Evolutionary conservation across 37 sponge, comb jelly and placozoan species (phyloP).

Genomic region (Tethya wilhelma): DNA sequence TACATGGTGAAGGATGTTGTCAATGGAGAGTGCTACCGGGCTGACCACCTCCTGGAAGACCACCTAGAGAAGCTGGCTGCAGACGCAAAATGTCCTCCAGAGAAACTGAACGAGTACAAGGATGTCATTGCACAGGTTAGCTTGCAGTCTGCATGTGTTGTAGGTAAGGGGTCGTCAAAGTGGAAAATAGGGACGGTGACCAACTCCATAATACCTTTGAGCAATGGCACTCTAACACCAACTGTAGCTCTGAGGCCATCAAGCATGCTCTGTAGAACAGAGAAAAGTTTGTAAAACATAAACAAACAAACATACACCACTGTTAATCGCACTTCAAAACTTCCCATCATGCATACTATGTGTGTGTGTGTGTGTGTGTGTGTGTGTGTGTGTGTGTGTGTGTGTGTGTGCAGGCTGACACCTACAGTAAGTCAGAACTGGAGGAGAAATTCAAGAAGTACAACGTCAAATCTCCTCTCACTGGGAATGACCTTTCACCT

Average conservation of each 20-base stretch:
- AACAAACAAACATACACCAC: not conserved
- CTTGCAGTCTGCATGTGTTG: too few relatives aligned
- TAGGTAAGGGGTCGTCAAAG: too few relatives aligned
- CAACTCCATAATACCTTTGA: too few relatives aligned
- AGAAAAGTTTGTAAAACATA: not conserved
- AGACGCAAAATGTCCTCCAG: constrained; percentile 68
- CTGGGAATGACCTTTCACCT: constrained; percentile 76
- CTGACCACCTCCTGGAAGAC: constrained; percentile 90
- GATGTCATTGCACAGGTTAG: constrained; percentile 47
- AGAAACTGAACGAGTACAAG: constrained; percentile 69
- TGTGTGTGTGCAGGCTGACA: constrained; percentile 68
- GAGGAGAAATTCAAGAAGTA: constrained; percentile 74
- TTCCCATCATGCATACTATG: not conserved
- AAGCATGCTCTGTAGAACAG: too few relatives aligned
- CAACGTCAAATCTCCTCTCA: constrained; percentile 79
- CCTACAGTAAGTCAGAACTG: constrained; percentile 73
- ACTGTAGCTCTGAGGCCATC: too few relatives aligned
- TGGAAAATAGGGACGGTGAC: too few relatives aligned
- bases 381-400: constrained; percentile 3
- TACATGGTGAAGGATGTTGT: constrained; percentile 94
- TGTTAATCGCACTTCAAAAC: not conserved
- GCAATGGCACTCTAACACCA: too few relatives aligned
- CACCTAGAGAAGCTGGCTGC: constrained; percentile 67
- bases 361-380: not conserved
- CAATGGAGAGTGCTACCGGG: constrained; percentile 95